Conservation (phyloP, 2,797 vertebrate genomes). For the Alosa sapidissima region DNA sequence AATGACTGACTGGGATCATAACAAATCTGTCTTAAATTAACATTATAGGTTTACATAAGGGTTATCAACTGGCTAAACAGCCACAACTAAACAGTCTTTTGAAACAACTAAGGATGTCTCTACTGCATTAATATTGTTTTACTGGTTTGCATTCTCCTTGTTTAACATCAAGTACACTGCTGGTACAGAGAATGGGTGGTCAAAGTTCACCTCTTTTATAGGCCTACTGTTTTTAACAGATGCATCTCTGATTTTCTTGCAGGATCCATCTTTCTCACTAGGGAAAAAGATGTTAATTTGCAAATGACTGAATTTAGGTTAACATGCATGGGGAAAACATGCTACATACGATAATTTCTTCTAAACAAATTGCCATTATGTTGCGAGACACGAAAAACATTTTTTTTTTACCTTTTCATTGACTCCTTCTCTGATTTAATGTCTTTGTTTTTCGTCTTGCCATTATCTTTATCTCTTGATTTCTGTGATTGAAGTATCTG, state of each 20-base stretch:
- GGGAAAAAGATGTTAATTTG: neutral
- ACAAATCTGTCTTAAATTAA: neutral
- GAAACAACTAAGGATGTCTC: neutral
- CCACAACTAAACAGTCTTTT: neutral
- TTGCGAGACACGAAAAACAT: neutral
- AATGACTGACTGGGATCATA: neutral
- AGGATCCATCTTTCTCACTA: slow-evolving; percentile 25
- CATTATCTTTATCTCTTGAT: slow-evolving; percentile 22
- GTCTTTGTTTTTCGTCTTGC: neutral
- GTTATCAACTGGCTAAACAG: neutral
- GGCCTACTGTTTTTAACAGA: neutral
- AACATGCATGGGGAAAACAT: neutral
- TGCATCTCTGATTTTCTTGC: slow-evolving; percentile 24
- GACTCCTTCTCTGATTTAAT: neutral
- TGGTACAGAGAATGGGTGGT: neutral
- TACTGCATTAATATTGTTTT: neutral
- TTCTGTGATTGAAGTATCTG: neutral
- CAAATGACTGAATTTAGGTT: neutral
- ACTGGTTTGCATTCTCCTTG: too few relatives aligned
- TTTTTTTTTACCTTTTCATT: neutral
- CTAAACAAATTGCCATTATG: neutral
- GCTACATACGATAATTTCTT: neutral
- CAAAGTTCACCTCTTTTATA: neutral
- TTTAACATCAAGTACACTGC: neutral
- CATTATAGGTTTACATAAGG: neutral